Conservation (phyloP, 2,888 invertebrate species). For the Congeria kusceri region DNA sequence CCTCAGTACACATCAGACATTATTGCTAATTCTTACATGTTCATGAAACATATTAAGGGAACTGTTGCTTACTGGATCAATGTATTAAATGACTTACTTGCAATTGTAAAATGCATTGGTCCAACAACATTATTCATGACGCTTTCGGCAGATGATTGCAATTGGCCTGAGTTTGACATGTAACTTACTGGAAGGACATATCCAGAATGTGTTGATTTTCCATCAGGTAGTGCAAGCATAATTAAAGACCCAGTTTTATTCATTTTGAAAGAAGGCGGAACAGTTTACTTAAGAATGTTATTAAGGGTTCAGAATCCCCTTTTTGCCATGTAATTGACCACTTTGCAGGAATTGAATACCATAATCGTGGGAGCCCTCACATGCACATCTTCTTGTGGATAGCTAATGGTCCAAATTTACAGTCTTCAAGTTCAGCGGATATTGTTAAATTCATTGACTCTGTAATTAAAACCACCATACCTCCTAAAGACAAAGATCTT, state of each 20-base stretch:
- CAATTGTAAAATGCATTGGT: conserved; percentile 21
- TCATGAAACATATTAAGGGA: conserved; percentile 30
- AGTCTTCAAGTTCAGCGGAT: conserved; percentile 6
- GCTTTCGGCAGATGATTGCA: conserved; percentile 26
- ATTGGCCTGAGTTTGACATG: conserved; percentile 29
- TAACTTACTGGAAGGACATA: background rate
- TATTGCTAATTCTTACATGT: conserved; percentile 28
- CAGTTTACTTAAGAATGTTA: conserved; percentile 14
- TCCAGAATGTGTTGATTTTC: conserved; percentile 3
- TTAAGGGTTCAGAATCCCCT: conserved; percentile 21
- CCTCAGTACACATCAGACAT: conserved; percentile 15
- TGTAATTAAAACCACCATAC: background rate
- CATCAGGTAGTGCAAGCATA: conserved; percentile 24
- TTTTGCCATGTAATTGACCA: conserved; percentile 29
- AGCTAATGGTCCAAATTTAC: conserved; percentile 15
- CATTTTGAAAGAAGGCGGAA: conserved; percentile 34
- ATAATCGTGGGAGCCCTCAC: conserved; percentile 29
- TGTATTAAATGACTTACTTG: conserved; percentile 17
- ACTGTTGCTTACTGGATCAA: conserved; percentile 35
- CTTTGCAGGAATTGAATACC: conserved; percentile 27
- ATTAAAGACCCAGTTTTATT: conserved; percentile 28
- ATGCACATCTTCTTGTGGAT: conserved; percentile 36
- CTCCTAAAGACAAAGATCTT: conserved; percentile 7
- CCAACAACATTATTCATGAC: conserved; percentile 19
- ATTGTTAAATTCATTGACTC: conserved; percentile 10